Evolutionary conservation across 2,888 invertebrate species (phyloP).

Genomic region (Agrotis segetum): DNA sequence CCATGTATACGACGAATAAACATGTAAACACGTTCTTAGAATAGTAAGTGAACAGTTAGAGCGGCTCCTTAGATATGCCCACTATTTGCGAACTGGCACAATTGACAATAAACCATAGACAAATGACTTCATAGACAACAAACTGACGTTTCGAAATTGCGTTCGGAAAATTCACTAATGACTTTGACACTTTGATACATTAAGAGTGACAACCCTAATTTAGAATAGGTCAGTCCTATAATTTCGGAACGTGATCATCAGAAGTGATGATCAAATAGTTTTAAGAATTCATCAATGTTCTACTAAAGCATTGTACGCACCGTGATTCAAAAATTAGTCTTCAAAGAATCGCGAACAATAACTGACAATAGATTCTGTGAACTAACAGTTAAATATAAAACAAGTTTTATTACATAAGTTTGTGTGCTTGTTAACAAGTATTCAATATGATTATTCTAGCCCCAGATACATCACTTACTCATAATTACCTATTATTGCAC

Average conservation of each 20-base stretch:
- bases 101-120: conserved; percentile 76
- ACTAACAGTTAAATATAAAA: conserved; percentile 16
- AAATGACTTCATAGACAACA: conserved; percentile 73
- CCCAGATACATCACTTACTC: no score
- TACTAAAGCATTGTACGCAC: background rate
- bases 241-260: conserved; percentile 10
- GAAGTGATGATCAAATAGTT: conserved; percentile 13
- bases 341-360: conserved; percentile 29
- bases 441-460: background rate
- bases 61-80: conserved; percentile 68
- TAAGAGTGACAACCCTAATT: conserved; percentile 42
- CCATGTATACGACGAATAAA: conserved; percentile 18
- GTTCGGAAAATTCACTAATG: conserved; percentile 44
- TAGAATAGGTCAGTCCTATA: conserved; percentile 7
- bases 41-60: conserved; percentile 27
- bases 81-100: conserved; percentile 76
- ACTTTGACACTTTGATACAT: conserved; percentile 25
- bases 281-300: conserved; percentile 9
- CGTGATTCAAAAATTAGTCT: conserved; percentile 19
- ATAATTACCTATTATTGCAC: background rate
- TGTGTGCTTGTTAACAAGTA: conserved; percentile 4
- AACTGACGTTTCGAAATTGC: conserved; percentile 27
- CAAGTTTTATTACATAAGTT: conserved; percentile 2
- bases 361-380: conserved; percentile 30
- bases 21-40: conserved; percentile 38